Conservation (phyloP, 2,113 vertebrate genomes). For the Cheirogaleus medius region DNA sequence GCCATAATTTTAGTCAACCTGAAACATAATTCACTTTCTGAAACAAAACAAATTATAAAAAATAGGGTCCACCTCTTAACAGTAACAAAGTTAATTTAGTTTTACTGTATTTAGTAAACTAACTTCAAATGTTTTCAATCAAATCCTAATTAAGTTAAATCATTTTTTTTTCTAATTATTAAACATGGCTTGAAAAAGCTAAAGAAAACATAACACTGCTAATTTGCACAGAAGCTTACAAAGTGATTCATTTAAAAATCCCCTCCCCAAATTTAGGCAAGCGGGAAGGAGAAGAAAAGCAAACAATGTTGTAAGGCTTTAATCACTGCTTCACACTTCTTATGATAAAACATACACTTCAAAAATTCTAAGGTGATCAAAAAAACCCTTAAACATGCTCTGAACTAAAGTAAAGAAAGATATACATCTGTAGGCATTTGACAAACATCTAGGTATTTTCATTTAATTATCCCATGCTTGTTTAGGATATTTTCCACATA, state of each 20-base stretch:
- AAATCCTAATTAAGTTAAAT: neutral
- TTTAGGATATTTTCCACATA: neutral
- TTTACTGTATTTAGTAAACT: neutral
- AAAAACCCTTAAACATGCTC: neutral
- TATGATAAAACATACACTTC: neutral
- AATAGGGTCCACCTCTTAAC: neutral
- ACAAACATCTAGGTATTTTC: neutral
- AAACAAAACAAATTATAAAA: neutral
- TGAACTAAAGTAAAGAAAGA: neutral
- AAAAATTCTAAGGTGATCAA: neutral
- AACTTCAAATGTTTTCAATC: neutral
- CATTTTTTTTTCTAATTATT: neutral
- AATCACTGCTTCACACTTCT: neutral
- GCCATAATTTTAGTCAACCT: neutral
- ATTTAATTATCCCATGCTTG: neutral
- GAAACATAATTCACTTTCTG: neutral
- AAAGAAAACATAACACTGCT: neutral
- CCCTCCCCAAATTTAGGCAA: neutral
- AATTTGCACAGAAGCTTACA: neutral
- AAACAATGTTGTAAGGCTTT: constrained; percentile 34
- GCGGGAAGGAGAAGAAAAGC: neutral
- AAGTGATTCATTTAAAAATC: constrained; percentile 4
- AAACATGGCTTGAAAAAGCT: neutral
- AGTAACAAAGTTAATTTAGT: neutral
- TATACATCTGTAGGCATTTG: neutral